Percentiles rank a stretch among this genome's conserved stretches.
These are phyloP conservation scores for Ceyx melanurus DNA, from an alignment of 2,113 vertebrate genomes.

Conservation along the genomic window DNA sequence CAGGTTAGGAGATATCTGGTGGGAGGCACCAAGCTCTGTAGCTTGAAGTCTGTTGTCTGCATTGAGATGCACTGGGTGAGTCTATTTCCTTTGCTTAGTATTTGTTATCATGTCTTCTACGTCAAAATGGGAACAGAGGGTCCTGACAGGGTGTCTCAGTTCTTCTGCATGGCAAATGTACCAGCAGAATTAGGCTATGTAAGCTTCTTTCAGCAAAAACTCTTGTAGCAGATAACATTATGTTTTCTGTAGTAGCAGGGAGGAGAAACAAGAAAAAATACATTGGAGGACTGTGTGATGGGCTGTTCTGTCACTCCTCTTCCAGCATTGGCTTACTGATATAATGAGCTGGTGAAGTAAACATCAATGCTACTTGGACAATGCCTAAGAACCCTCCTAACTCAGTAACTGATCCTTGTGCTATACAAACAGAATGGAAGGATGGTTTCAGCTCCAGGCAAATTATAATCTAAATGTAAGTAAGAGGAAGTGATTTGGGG, in stretches of 20 bases:
- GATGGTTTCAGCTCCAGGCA: neutral
- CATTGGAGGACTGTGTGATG: neutral
- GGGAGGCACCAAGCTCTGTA: neutral
- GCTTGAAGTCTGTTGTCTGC: neutral
- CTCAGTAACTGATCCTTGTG: neutral
- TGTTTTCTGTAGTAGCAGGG: neutral
- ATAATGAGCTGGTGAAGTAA: neutral
- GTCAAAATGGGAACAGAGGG: neutral
- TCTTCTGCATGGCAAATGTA: accelerated
- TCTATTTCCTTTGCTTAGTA: neutral
- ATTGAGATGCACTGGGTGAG: neutral
- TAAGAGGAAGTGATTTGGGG: neutral
- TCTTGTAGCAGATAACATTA: neutral
- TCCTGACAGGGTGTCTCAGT: neutral
- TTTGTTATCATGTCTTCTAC: neutral
- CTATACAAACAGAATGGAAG: neutral
- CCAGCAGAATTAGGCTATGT: neutral
- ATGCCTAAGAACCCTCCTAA: neutral
- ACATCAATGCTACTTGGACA: neutral
- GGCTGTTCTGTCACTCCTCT: neutral
- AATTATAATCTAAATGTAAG: neutral
- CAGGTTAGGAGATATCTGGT: neutral
- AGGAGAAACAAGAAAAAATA: neutral
- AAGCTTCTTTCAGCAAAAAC: neutral
- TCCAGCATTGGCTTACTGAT: neutral